phyloP scores from a whole-genome alignment of 2,113 vertebrate genomes.

The Camelus dromedarius region DNA sequence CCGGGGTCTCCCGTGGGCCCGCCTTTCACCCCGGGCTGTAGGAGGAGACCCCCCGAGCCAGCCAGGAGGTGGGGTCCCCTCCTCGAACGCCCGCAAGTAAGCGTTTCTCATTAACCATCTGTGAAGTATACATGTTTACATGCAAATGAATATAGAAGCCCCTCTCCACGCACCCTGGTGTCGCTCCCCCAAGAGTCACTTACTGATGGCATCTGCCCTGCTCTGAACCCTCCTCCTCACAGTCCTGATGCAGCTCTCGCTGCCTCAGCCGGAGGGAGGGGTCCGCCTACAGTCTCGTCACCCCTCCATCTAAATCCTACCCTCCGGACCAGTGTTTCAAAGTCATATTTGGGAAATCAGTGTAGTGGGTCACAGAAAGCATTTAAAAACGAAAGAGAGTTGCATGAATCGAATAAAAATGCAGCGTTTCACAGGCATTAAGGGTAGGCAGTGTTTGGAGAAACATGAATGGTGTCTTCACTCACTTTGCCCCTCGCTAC shows the following conservation, averaged over 20 bases:
- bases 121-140: not conserved
- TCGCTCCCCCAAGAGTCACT: not conserved
- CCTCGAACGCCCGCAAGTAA: rapidly evolving
- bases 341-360: not conserved
- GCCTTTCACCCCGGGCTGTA: not conserved
- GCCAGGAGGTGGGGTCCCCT: not conserved
- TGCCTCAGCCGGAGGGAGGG: rapidly evolving
- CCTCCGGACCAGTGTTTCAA: not conserved
- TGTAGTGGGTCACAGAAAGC: not conserved
- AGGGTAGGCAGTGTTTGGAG: not conserved
- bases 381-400: not conserved
- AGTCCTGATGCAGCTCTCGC: rapidly evolving
- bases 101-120: not conserved
- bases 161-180: not conserved
- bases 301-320: not conserved
- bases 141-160: not conserved
- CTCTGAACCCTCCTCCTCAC: not conserved
- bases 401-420: not conserved
- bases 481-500: rapidly evolving
- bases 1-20: rapidly evolving
- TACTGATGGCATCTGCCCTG: not conserved
- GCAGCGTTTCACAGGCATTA: not conserved
- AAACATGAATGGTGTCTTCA: not conserved
- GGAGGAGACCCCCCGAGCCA: not conserved
- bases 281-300: too few species aligned